Evolutionary conservation across 2,113 vertebrate species (phyloP), one percentile per base, ranked within the genome.

Genomic region (Muscicapa adusta): DNA sequence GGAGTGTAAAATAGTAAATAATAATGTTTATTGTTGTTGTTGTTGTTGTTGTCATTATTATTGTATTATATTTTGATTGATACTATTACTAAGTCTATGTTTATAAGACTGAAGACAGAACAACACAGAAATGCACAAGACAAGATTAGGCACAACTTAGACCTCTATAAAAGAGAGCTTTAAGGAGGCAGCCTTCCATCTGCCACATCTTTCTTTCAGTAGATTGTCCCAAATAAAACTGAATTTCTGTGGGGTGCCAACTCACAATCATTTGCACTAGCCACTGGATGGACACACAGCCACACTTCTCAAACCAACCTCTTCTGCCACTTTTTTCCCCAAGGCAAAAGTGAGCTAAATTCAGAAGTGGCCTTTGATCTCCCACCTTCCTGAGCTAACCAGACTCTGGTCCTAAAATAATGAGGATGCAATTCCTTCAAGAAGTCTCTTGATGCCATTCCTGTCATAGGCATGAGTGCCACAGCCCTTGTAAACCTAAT

Each of bases 271-370:
- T 58, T 66, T 47, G n/a, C 85, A 56, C n/a, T 24, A 91, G 63
- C 72, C 85, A 77, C 58, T 88, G 93, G 62, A 94, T 89, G 75
- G 67, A 90, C 85, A 77, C 51, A 91, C 5, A 79, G 45, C 24
- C 72, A 77, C 29, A 8, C 7, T 80, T 79, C 58, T 18, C 50
- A 68, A 33, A 29, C 54, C 15, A 75, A 38, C 24, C 34, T 72
- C 8, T 79, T 88, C 60, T 66, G 54, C 84, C 74, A 68, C 82
- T 85, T 85, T 78, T 82, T 65, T 60, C 40, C 31, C 43, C 67
- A 51, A 82, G 67, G 29, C 15, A 38, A 79, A 85, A 80, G 47
- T 7, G 3, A 95, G 43, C 42, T 89, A 79, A 91, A 91, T 51
- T 76, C 81, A 73, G 62, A 94, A 85, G 9, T 4, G 7, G 22